phyloP scores from a whole-genome alignment of 2,113 vertebrate genomes.

The Cricetomys ansorgei region DNA sequence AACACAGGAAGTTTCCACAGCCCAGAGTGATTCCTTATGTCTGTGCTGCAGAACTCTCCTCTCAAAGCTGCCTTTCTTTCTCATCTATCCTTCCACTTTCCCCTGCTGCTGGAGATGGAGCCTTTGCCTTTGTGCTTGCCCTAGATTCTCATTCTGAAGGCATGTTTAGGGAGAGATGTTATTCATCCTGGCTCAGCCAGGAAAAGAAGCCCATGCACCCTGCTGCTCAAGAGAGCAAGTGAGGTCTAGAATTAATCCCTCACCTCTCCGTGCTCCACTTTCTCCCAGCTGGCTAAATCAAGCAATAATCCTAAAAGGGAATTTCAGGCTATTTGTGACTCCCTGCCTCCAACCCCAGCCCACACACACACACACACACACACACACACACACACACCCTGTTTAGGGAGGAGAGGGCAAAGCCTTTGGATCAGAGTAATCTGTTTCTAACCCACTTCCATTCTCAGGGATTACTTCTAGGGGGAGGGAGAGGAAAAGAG shows the following conservation, averaged over 20 bases:
- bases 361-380: too few relatives aligned
- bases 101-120: slow-evolving; percentile 15
- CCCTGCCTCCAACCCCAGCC: fast-evolving
- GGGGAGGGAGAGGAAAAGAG: slow-evolving; percentile 27
- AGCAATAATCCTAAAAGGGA: slow-evolving; percentile 77
- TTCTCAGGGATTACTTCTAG: slow-evolving; percentile 67
- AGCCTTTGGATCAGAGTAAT: slow-evolving; percentile 77
- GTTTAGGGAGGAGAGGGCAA: slow-evolving; percentile 57
- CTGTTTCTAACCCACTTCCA: slow-evolving; percentile 79
- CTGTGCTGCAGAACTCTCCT: not conserved
- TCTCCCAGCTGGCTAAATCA: slow-evolving; percentile 58
- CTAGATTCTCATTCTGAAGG: slow-evolving; percentile 48
- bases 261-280: slow-evolving; percentile 50
- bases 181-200: slow-evolving; percentile 36
- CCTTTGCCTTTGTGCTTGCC: not conserved
- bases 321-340: slow-evolving; percentile 67
- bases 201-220: slow-evolving; percentile 38
- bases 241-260: slow-evolving; percentile 56
- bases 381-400: fast-evolving
- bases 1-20: not conserved
- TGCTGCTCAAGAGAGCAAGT: not conserved
- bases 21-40: not conserved
- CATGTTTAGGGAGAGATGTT: slow-evolving; percentile 35
- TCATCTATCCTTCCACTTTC: not conserved
- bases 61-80: not conserved